Evolutionary conservation across 1,140 invertebrate species (phyloP), one percentile per base, ranked within the genome.

Genomic region (Ctenoplectra terminalis): DNA sequence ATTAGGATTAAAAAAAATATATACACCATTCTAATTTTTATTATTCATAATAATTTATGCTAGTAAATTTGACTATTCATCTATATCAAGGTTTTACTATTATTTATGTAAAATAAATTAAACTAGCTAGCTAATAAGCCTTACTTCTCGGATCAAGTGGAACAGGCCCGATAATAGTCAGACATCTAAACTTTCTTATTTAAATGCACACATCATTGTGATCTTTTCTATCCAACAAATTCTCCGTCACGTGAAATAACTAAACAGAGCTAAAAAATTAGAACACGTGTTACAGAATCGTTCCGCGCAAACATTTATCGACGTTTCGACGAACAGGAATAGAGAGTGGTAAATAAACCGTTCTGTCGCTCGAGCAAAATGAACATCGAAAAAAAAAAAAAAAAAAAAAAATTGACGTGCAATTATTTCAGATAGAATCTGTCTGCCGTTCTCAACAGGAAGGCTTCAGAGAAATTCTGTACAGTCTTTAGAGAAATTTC

Each of bases 361-460:
- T 82, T 79, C 48, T 43, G 77, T 67, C 46, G 63, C 37, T 52
- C 37, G 40, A 46, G 20, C 11, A 34, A 20, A 66, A 78, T 15
- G 31, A 31, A 7, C 46, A 34, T 64, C 15, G 66, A 37, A 34
- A 37, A 70, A n/a, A n/a, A n/a, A n/a, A n/a, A n/a, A n/a, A n/a
- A n/a, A n/a, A n/a, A n/a, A n/a, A n/a, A n/a, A 70, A 78, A 84
- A 52, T 43, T 72, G 69, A 84, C 43, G 82, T 75, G 58, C 63
- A 75, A 84, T 86, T 86, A 85, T 85, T 72, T 78, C 48, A 69
- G 48, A 46, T 69, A 26, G 48, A 80, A 84, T 80, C 70, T 79
- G 75, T 40, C 43, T 34, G 9, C 15, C 50, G 20, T 78, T 85
- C 84, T 85, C 58, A 26, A 8, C 43, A 20, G 37, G 9, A 9